Evolutionary conservation across 2,797 vertebrate species (phyloP).

Genomic region (Morus bassanus): DNA sequence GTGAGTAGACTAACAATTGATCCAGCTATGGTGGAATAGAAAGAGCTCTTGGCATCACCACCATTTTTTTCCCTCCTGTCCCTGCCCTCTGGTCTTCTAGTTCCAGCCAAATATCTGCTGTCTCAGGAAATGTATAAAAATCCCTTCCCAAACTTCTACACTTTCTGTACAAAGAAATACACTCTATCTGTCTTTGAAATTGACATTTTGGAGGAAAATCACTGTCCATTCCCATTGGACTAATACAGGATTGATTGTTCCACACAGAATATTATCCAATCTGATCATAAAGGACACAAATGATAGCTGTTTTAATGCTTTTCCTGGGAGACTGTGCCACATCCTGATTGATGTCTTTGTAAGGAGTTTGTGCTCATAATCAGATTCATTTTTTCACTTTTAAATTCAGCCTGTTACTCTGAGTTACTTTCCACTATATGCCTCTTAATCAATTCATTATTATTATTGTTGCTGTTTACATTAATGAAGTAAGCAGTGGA

Average conservation of each 20-base stretch:
- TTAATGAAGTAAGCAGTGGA: background rate
- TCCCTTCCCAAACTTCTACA: background rate
- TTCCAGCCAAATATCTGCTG: background rate
- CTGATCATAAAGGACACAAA: constrained; percentile 2
- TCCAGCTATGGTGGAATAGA: background rate
- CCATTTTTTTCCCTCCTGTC: background rate
- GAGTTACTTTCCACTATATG: background rate
- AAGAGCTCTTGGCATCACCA: background rate
- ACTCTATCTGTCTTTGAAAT: background rate
- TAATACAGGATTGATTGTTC: constrained; percentile 12
- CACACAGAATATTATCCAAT: background rate
- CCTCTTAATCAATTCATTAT: background rate
- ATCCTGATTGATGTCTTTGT: background rate
- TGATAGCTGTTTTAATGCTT: background rate
- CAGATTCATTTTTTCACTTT: background rate
- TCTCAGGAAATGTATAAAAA: constrained; percentile 11
- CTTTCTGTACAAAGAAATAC: background rate
- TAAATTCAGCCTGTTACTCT: background rate
- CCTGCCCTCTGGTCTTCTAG: background rate
- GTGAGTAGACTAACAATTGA: background rate
- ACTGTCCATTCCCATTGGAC: background rate
- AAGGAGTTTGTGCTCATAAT: background rate
- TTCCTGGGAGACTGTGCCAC: background rate
- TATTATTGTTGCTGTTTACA: background rate
- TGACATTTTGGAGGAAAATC: constrained; percentile 35